Evolutionary conservation across 1,140 invertebrate genomes (phyloP), one percentile per base, ranked within the genome.

Genomic region (Aphaenogaster floridana): DNA sequence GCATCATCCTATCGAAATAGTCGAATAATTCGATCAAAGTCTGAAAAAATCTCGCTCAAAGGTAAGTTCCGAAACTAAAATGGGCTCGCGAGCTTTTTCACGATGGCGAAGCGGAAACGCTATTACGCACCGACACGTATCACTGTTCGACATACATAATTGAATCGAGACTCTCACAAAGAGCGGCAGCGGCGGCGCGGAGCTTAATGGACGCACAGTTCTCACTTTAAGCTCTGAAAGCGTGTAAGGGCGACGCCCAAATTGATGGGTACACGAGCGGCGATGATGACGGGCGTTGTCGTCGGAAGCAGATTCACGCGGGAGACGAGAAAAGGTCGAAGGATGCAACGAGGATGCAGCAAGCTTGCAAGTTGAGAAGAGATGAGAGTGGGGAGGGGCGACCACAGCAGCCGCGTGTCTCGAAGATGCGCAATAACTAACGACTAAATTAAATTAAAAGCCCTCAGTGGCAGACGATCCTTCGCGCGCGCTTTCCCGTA

Each of bases 401-500:
- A 74, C 57, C 74, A 74, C 83, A 86, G 42, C 71, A 86, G 61
- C 83, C 64, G 64, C 78, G 87, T 50, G 52, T 69, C 88, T 79
- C 79, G 66, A 90, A 90, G 89, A 80, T 74, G 69, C 68, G 90
- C 80, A 78, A 88, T 88, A 88, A 90, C 86, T 86, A 86, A 81
- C 78, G 86, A 91, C 76, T 88, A 89, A 92, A 92, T 92, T 92
- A 89, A 89, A 91, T 92, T 91, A 89, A 90, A 90, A 91, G 89
- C 87, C 72, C 86, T 89, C 89, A 28, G 34, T 84, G 59, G 87
- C 76, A 72, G 89, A 86, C 89, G 88, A 89, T 78, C 89, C 88
- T 89, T 89, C 80, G 39, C 87, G 71, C 34, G 68, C 52, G 64
- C 78, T 84, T 85, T 83, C 86, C 76, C 72, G 66, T 89, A 89